phyloP scores from a whole-genome alignment of 2,797 vertebrate species.

The Fringilla coelebs region DNA sequence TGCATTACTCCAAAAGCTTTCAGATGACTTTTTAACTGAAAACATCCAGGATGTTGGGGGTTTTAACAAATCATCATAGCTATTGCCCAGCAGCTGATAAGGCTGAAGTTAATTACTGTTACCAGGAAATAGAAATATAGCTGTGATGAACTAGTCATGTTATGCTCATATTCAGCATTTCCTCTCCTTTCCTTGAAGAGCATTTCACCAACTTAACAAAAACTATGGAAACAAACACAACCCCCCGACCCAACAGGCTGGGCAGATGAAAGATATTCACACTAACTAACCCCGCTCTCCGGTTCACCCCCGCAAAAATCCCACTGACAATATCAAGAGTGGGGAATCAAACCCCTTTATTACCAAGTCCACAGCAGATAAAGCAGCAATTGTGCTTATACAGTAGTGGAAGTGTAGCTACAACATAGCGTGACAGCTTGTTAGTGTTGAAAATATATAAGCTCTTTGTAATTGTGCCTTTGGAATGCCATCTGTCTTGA shows the following conservation, averaged over 20 bases:
- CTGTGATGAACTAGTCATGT: background rate
- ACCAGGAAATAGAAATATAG: background rate
- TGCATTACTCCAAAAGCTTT: background rate
- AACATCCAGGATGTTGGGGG: background rate
- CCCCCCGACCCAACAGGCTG: fast-evolving
- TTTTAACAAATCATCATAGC: background rate
- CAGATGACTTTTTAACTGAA: conserved; percentile 5
- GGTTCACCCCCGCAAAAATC: background rate
- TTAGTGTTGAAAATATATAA: conserved; percentile 85
- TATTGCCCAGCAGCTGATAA: background rate
- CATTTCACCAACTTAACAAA: background rate
- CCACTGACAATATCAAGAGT: background rate
- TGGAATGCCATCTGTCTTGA: conserved; percentile 91
- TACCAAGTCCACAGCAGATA: background rate
- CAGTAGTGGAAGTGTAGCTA: conserved; percentile 57
- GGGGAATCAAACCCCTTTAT: conserved; percentile 17
- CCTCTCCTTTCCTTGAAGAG: background rate
- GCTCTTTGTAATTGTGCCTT: conserved; percentile 85
- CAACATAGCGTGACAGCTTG: conserved; percentile 79
- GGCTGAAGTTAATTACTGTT: background rate
- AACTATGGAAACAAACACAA: background rate
- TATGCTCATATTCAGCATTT: background rate
- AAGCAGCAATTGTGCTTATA: conserved; percentile 50
- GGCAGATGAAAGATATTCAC: background rate
- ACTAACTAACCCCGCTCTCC: background rate